These are phyloP conservation scores for Platycheirus rosarum DNA, from an alignment of 2,888 invertebrate species.

Conservation along the genomic window DNA sequence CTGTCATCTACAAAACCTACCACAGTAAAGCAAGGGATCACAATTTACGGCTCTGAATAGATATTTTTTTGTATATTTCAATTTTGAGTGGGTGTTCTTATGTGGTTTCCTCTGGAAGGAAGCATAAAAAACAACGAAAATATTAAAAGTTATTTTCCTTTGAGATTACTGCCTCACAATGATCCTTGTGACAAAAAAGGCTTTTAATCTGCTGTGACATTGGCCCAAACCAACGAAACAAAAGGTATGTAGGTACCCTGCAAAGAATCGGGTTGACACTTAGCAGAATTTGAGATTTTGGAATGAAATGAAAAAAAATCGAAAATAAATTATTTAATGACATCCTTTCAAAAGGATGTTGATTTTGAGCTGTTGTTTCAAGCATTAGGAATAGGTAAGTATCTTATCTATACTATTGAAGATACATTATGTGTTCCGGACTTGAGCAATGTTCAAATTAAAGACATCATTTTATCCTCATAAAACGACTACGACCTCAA, in stretches of 20 bases:
- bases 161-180: constrained; percentile 12
- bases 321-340: neutral
- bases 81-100: constrained; percentile 2
- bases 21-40: neutral
- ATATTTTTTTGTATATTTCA: neutral
- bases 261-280: neutral
- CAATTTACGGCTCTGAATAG: neutral
- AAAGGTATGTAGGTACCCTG: constrained; percentile 1
- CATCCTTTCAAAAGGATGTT: neutral
- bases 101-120: neutral
- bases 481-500: neutral
- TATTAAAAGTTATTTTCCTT: constrained; percentile 17
- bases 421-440: neutral
- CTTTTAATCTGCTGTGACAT: constrained; percentile 11
- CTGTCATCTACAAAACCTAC: neutral
- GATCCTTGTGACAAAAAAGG: constrained; percentile 3
- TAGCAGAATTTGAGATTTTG: neutral
- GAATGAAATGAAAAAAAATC: neutral
- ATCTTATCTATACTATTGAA: neutral
- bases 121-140: neutral
- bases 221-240: neutral
- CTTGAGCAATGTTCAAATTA: neutral
- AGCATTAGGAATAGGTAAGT: neutral
- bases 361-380: neutral
- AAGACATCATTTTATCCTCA: neutral